Evolutionary conservation across 2,888 invertebrate genomes (phyloP), one percentile per base, ranked within the genome.

Genomic region (Drepanosiphum platanoidis): DNA sequence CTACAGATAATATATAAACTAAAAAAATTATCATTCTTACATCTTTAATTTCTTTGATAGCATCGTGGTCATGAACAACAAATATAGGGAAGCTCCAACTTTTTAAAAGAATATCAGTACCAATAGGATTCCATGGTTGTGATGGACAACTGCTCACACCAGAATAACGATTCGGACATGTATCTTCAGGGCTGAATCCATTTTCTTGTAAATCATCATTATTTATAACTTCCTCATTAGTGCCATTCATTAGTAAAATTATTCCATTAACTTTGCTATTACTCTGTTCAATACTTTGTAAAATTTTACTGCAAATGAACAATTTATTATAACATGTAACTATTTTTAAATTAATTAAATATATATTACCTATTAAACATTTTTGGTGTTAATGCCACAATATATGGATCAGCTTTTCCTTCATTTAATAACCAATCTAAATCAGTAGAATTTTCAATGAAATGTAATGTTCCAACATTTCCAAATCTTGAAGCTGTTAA

Each of bases 61-160:
- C 86, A 3, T 89, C 88, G 87, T 93, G 92, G 79, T 93, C 91
- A 7, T 90, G 92, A 61, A 97, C 91, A 87, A 93, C 94, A 90
- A 96, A 96, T 88, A 97, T 94, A 0, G 97, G 97, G 88, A 97
- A 96, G n/a, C 94, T 93, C 89, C 96, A 95, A 88, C 97, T 94
- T 88, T 93, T 92, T 88, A 93, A 92, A 88, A 97, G 89, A 22
- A 97, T 90, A 2, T 93, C 93, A 22, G 93, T 94, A 13, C 96
- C 97, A 87, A 90, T 22, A 11, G 92, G 92, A 91, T 98, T 98
- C 97, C 97, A 98, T 0, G 92, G 91, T 32, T 89, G 89, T 2
- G 88, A 88, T 86, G 92, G 90, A 70, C 92, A 91, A 86, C 90
- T 90, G 22, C 90, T 88, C 2, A 91, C 87, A 34, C 91, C 92